Evolutionary conservation across 2,888 invertebrate species (phyloP).

Genomic region (Tipula lateralis): DNA sequence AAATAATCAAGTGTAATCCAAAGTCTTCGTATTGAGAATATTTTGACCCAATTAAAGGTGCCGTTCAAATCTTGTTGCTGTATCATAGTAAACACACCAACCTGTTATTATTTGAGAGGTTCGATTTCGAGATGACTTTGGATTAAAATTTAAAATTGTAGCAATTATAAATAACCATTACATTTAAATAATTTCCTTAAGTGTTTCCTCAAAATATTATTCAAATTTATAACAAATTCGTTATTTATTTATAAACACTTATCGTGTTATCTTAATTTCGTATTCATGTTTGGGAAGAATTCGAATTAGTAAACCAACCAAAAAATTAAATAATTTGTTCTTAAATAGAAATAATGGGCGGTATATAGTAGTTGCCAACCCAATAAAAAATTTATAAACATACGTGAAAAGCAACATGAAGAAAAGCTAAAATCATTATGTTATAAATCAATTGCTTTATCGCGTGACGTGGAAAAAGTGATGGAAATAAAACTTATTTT

Average conservation of each 20-base stretch:
- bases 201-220: background rate
- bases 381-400: background rate
- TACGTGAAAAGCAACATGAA: background rate
- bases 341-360: background rate
- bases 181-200: background rate
- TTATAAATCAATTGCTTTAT: background rate
- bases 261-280: background rate
- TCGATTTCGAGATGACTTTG: too few species aligned
- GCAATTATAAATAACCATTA: background rate
- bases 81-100: too few species aligned
- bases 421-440: background rate
- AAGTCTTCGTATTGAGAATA: too few species aligned
- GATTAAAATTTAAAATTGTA: too few species aligned
- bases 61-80: too few species aligned
- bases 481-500: background rate
- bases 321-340: background rate
- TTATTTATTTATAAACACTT: constrained; percentile 11
- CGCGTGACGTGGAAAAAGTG: background rate
- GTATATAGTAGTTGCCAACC: background rate
- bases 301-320: background rate
- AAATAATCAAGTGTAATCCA: too few species aligned
- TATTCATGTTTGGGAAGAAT: background rate
- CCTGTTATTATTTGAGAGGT: too few species aligned
- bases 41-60: too few species aligned
- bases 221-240: background rate